These are phyloP conservation scores for Drosophila repletoides DNA, from an alignment of 1,140 invertebrate genomes.

Conservation along the genomic window DNA sequence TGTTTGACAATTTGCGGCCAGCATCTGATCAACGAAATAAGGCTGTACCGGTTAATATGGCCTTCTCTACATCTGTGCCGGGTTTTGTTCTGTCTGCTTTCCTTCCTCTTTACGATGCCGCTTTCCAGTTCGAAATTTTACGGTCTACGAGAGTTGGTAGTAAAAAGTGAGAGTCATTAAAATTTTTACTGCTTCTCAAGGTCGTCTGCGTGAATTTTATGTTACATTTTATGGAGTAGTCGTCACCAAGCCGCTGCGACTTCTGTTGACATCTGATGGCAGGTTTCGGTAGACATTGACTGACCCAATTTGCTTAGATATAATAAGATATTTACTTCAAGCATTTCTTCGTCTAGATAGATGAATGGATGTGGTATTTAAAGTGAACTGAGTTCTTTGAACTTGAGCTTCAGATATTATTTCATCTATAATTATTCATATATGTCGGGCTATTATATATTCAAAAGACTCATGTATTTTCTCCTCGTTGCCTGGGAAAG, in stretches of 20 bases:
- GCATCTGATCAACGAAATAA: slow-evolving; percentile 37
- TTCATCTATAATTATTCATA: too few relatives aligned
- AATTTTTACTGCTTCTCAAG: slow-evolving; percentile 82
- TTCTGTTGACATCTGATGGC: slow-evolving; percentile 32
- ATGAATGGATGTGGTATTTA: not conserved
- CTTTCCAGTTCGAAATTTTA: slow-evolving; percentile 61
- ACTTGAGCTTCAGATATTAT: too few relatives aligned
- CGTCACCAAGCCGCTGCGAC: slow-evolving; percentile 36
- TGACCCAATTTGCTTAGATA: slow-evolving; percentile 59
- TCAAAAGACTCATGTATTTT: too few relatives aligned
- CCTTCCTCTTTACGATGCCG: slow-evolving; percentile 51
- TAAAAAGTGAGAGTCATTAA: slow-evolving; percentile 82
- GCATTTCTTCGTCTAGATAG: slow-evolving; percentile 15
- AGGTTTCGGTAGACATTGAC: slow-evolving; percentile 18
- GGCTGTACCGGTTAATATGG: slow-evolving; percentile 13
- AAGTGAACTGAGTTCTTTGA: slow-evolving; percentile 36
- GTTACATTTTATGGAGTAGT: slow-evolving; percentile 65
- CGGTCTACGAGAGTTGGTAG: slow-evolving; percentile 68
- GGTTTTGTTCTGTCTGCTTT: slow-evolving; percentile 45
- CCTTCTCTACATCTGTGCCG: slow-evolving; percentile 6
- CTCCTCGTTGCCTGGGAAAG: too few relatives aligned
- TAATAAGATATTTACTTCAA: slow-evolving; percentile 15
- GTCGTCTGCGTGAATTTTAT: slow-evolving; percentile 78
- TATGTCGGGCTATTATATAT: too few relatives aligned
- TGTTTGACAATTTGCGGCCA: slow-evolving; percentile 59